A percentile compares a stretch with the other conserved stretches of the same genome.
phyloP scores from a whole-genome alignment of 2,888 invertebrate genomes.

The Herminia tarsipennalis region DNA sequence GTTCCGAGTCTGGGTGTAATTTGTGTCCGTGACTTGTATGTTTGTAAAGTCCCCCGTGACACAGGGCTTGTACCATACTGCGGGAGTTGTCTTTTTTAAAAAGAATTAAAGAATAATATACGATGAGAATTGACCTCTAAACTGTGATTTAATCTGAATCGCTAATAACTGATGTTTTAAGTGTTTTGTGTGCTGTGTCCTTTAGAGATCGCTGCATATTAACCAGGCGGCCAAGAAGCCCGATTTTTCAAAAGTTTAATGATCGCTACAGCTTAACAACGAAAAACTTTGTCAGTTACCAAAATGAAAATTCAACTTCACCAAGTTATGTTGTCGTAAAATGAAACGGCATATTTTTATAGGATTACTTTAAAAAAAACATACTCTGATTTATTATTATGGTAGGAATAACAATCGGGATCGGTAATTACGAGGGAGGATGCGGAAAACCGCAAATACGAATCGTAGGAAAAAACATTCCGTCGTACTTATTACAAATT shows the following conservation, averaged over 20 bases:
- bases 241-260: constrained; percentile 48
- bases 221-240: constrained; percentile 4
- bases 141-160: too few species aligned
- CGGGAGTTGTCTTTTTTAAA: too few species aligned
- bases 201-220: constrained; percentile 38
- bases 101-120: too few species aligned
- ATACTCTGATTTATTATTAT: constrained; percentile 15
- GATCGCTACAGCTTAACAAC: constrained; percentile 17
- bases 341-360: constrained; percentile 25
- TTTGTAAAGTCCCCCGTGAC: too few species aligned
- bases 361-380: constrained; percentile 24
- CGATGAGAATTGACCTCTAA: too few species aligned
- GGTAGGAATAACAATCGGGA: constrained; percentile 15
- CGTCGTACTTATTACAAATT: constrained; percentile 33
- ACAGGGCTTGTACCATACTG: too few species aligned
- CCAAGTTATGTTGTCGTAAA: constrained; percentile 19
- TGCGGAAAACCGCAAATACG: constrained; percentile 12
- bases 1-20: too few species aligned
- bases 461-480: constrained; percentile 21
- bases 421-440: constrained; percentile 16
- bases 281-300: constrained; percentile 17
- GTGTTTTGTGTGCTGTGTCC: too few species aligned
- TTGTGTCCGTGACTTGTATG: too few species aligned
- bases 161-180: too few species aligned
- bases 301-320: constrained; percentile 21